Evolutionary conservation across 2,888 invertebrate genomes (phyloP).

Genomic region (Actias luna): DNA sequence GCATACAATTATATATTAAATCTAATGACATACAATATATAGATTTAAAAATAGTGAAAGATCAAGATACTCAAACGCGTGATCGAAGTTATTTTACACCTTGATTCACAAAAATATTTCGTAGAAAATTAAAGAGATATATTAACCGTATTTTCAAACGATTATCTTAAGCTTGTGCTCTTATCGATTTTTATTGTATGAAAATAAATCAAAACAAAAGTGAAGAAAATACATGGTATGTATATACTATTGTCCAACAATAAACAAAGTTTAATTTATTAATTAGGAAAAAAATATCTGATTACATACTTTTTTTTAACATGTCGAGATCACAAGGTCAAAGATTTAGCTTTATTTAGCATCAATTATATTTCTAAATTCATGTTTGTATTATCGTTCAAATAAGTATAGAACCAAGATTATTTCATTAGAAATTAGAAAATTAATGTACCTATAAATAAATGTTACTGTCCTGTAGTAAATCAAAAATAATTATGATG

Average conservation of each 20-base stretch:
- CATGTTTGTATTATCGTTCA: conserved; percentile 10
- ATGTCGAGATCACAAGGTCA: not conserved
- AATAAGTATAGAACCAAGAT: conserved; percentile 24
- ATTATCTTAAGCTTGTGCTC: conserved; percentile 2
- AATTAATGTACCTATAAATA: conserved; percentile 69
- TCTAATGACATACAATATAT: not conserved
- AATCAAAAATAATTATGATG: conserved; percentile 56
- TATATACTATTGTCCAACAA: not conserved
- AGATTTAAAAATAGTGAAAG: not conserved
- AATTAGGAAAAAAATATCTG: not conserved
- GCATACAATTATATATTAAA: not conserved
- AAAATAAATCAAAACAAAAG: not conserved
- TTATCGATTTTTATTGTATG: not conserved
- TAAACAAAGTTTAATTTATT: not conserved
- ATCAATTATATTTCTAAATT: not conserved
- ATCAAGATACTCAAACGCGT: not conserved
- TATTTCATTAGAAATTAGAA: conserved; percentile 36
- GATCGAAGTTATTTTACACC: not conserved
- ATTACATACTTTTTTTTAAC: not conserved
- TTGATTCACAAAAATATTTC: not conserved
- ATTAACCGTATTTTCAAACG: not conserved
- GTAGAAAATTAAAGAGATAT: not conserved
- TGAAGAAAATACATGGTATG: not conserved
- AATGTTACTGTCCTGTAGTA: conserved; percentile 55
- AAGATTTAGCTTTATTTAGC: not conserved